These are phyloP conservation scores for Epirrhoe alternata DNA, from an alignment of 2,888 invertebrate species.

Conservation along the genomic window DNA sequence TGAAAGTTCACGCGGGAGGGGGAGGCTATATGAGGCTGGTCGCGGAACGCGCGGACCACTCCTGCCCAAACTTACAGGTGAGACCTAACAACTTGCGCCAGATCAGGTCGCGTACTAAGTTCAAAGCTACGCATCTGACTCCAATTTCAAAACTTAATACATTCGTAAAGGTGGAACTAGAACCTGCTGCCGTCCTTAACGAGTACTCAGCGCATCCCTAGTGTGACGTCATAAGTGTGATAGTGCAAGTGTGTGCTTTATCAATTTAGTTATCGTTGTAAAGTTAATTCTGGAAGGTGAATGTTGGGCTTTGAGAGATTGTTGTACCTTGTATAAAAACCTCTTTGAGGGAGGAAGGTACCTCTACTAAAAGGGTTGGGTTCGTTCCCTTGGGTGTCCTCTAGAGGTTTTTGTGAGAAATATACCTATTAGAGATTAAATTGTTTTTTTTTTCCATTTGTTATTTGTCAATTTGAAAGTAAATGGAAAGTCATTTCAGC, in stretches of 20 bases:
- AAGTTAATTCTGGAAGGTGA: neutral
- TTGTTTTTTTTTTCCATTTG: neutral
- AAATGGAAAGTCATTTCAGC: neutral
- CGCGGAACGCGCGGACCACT: constrained; percentile 76
- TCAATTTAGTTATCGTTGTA: constrained; percentile 4
- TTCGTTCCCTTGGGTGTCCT: neutral
- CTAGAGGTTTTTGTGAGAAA: no score
- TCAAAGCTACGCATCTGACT: neutral
- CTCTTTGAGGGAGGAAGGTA: neutral
- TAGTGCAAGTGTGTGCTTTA: constrained; percentile 21
- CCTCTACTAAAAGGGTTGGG: neutral
- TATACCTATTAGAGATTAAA: neutral
- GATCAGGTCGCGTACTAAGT: constrained; percentile 21
- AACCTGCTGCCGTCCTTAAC: neutral
- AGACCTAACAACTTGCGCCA: constrained; percentile 51
- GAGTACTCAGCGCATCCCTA: constrained; percentile 6
- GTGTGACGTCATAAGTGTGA: constrained; percentile 36
- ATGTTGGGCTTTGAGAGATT: neutral
- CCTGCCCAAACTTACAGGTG: constrained; percentile 69
- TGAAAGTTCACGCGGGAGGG: constrained; percentile 68
- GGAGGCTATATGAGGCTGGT: constrained; percentile 66
- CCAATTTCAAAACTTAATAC: neutral
- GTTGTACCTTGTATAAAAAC: neutral
- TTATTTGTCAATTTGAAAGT: neutral
- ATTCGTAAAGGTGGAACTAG: neutral